Base-by-base conservation (phyloP, 2,113 vertebrate genomes). In the Myrmophylax atrothorax region DNA sequence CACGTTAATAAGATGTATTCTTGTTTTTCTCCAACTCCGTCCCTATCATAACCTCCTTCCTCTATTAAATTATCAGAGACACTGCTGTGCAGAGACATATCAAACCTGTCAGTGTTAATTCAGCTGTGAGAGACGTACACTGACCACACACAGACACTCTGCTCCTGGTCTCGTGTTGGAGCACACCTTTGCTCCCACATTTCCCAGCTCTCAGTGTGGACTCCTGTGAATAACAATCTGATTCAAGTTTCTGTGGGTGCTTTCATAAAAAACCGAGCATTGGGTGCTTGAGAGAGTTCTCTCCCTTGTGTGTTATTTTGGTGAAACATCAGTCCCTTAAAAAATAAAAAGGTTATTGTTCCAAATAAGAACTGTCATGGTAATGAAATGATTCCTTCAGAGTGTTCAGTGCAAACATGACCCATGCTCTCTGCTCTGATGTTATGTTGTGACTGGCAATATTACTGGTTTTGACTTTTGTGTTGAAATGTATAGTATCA, bases 61-160 rank as follows among this genome's bases (percentile, higher is more conserved):
- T 60, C 68, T 77, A 62, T 91, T 94, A 92, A 93, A 91, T 97
- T 86, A 82, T 42, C 85, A 79, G 70, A 84, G 70, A 42, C 50
- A 26, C 26, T 75, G 87, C 72, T 75, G 74, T 35, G 68, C 53
- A 52, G 87, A 75, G 83, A 49, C 20, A 25, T 29, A 46, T 58
- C 58, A 82, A 74, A 78, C 33, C 64, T 89, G 83, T 83, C 93
- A 83, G 53, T 42, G 66, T 69, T 93, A 93, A 96, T 95, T 86
- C 79, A 87, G 35, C 85, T 3, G 1, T 81, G 68, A 74, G 66
- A 77, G 70, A 29, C 75, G n/a, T 9, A 73, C 63, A 64, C 10
- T 93, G 79, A 77, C 92, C 92, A 94, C 68, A 81, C 53, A 74
- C 9, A 1, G 1, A 1, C 26, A 19, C 23, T 58, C 69, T 33